Conservation (phyloP, 2,113 vertebrate species). For the Dromas ardeola region DNA sequence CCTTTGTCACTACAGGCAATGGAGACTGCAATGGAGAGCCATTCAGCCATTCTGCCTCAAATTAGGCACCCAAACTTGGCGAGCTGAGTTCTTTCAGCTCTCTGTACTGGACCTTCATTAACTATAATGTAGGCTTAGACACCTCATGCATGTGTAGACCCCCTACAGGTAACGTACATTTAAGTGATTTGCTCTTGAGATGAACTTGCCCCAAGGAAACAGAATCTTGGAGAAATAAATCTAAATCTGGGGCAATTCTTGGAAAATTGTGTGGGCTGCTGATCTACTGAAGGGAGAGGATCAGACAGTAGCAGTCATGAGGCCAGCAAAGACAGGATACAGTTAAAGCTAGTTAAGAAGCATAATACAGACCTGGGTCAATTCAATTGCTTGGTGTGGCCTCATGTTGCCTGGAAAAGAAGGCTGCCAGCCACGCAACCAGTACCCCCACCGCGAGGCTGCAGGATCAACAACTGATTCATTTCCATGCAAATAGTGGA, state of each 20-base stretch:
- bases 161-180: background rate
- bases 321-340: background rate
- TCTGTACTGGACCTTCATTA: background rate
- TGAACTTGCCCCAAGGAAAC: background rate
- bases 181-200: background rate
- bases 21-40: background rate
- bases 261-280: background rate
- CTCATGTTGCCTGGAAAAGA: background rate
- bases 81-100: background rate
- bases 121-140: background rate
- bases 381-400: background rate
- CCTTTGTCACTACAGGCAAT: background rate
- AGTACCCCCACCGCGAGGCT: background rate
- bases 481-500: background rate
- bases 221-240: background rate
- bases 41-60: background rate
- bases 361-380: background rate
- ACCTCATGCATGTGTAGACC: background rate
- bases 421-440: background rate
- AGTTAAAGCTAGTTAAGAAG: background rate
- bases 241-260: background rate
- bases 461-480: conserved; percentile 18
- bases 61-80: background rate
- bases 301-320: background rate
- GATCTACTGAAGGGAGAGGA: background rate